These are phyloP conservation scores for Halictus quadricinctus DNA, from an alignment of 2,888 invertebrate species.

Conservation along the genomic window DNA sequence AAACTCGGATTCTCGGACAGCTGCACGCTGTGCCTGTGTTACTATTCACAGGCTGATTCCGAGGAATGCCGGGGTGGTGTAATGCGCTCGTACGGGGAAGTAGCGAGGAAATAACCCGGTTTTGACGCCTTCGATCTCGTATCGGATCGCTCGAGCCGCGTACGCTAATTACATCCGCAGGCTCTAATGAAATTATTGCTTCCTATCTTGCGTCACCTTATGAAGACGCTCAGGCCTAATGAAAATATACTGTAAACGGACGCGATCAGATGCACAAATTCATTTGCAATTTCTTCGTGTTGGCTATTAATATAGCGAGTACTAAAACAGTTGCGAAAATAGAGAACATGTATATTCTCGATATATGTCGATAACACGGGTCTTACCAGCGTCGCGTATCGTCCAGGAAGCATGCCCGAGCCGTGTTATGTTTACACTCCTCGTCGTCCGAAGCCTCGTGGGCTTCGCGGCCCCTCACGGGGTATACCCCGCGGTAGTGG, in stretches of 20 bases:
- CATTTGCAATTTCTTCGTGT: not conserved
- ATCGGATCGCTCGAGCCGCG: not conserved
- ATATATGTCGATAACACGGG: too few relatives aligned
- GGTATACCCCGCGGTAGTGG: too few relatives aligned
- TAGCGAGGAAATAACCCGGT: conserved; percentile 6
- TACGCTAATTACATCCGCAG: not conserved
- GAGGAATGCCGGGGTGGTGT: not conserved
- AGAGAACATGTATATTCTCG: not conserved
- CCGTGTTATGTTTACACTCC: too few relatives aligned
- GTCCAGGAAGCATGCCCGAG: too few relatives aligned
- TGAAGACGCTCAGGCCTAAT: not conserved
- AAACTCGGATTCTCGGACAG: conserved; percentile 2
- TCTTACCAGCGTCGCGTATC: too few relatives aligned
- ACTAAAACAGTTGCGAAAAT: not conserved
- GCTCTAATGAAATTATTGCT: not conserved
- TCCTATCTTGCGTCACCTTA: not conserved
- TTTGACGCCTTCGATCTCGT: conserved; percentile 13
- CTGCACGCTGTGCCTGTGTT: conserved; percentile 1
- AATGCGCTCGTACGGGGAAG: not conserved
- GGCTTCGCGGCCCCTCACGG: too few relatives aligned
- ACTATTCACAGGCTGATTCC: conserved; percentile 1
- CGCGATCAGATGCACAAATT: not conserved
- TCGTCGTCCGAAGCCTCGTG: too few relatives aligned
- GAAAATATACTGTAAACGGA: not conserved
- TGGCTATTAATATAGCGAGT: not conserved